A percentile compares a stretch with the other conserved stretches of the same genome.
Conservation (phyloP, 2,797 vertebrate genomes). For the Anisognathus igniventris region DNA sequence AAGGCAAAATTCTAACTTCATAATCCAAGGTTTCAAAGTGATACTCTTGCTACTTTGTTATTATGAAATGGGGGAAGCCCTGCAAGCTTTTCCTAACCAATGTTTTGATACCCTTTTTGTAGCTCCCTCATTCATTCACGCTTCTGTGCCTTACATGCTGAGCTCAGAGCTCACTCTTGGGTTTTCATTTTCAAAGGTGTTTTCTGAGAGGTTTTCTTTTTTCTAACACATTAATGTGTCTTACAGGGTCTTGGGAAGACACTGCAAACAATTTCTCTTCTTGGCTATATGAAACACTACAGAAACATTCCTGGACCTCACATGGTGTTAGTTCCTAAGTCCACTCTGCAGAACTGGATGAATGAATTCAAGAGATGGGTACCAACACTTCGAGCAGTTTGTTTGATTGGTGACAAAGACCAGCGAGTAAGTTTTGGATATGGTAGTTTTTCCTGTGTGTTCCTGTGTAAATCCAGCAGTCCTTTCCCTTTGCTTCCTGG, state of each 20-base stretch:
- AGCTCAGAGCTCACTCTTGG: background rate
- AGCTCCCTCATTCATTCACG: background rate
- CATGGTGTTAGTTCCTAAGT: conserved; percentile 98
- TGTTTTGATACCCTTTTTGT: background rate
- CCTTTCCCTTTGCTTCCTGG: background rate
- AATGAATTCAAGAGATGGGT: conserved; percentile 99
- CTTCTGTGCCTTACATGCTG: background rate
- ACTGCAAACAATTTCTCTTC: conserved; percentile 94
- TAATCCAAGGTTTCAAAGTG: background rate
- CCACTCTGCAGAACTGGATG: conserved; percentile 99
- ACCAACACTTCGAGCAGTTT: conserved; percentile 92
- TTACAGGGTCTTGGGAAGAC: conserved; percentile 95
- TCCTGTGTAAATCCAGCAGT: background rate
- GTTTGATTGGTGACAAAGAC: conserved; percentile 93
- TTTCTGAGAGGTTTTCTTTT: background rate
- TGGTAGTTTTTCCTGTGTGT: background rate
- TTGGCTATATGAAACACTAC: conserved; percentile 99
- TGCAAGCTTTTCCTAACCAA: background rate
- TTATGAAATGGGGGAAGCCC: background rate
- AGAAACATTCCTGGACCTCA: conserved; percentile 97
- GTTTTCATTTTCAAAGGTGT: background rate
- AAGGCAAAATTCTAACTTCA: background rate
- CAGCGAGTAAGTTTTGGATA: conserved; percentile 82
- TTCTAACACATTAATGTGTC: background rate
- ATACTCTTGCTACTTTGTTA: background rate